A percentile compares a stretch with the other conserved stretches of the same genome.
phyloP scores from a whole-genome alignment of 2,797 vertebrate genomes.

The Malacoraja senta region DNA sequence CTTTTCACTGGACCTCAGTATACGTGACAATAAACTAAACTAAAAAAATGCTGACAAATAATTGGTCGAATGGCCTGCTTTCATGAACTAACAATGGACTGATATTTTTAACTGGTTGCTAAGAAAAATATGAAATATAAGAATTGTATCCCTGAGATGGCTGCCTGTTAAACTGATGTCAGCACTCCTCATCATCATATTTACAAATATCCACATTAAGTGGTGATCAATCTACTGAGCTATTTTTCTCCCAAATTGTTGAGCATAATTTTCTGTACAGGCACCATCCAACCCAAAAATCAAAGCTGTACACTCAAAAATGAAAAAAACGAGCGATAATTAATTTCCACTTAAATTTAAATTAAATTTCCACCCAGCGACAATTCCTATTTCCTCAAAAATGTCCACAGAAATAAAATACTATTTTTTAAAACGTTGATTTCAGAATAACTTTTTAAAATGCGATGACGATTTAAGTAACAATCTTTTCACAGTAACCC shows the following conservation, averaged over 20 bases:
- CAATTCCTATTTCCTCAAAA: neutral
- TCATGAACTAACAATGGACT: too few species aligned
- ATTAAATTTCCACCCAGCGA: neutral
- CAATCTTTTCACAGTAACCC: neutral
- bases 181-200: neutral
- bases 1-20: too few species aligned
- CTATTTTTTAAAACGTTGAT: neutral
- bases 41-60: neutral
- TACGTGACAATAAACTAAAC: too few species aligned
- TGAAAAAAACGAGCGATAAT: too few species aligned
- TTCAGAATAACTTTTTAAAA: too few species aligned
- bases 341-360: neutral
- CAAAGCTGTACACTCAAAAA: too few species aligned
- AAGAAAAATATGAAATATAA: neutral
- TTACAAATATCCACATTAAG: neutral
- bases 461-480: neutral
- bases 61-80: neutral
- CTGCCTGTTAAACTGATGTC: neutral
- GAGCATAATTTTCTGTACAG: neutral
- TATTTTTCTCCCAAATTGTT: neutral
- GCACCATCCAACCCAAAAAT: too few species aligned
- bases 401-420: neutral
- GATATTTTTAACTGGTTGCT: neutral
- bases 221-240: neutral
- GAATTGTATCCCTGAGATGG: neutral